Evolutionary conservation across 1,140 invertebrate genomes (phyloP), one percentile per base, ranked within the genome.

Genomic region (Colletes gigas): DNA sequence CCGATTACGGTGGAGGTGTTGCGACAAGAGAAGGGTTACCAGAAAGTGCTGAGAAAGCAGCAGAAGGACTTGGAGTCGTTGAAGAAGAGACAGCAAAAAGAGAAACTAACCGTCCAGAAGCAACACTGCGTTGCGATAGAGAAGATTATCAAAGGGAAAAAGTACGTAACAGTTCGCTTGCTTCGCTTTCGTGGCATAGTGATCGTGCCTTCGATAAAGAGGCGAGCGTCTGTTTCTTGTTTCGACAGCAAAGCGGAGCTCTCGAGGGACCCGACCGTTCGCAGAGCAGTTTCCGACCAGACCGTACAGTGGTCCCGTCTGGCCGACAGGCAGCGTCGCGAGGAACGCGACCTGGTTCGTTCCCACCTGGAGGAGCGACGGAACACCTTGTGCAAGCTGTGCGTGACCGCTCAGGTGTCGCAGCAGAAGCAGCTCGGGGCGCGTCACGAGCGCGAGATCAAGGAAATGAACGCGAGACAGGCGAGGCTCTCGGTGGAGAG

Each of bases 401-500:
- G 99, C 95, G 95, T 97, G 85, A 93, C 96, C 3, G 96, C 97
- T 30, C 99, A 99, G 90, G 93, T 95, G 44, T 94, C 94, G 4
- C 99, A 99, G 92, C 95, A 98, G 89, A 98, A 99, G 90, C 97
- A 98, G 90, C 93, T 99, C 5, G 97, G 98, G 88, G 96, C 95
- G 14, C 97, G 97, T 90, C 97, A 99, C 93, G 98, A 99, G 88
- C 95, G 97, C 71, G 99, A 99, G 90, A 96, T 98, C 84, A 99
- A 99, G 93, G 99, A 99, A 81, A 96, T 99, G 95, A 99, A 99
- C 91, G 95, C 97, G 0, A 95, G 96, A 67, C 99, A 99, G 93
- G 98, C 99, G 0, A 99, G 98, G 93, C 95, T 98, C 78, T 99
- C 98, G 17, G 98, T 99, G 69, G 99, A 99, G 90, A 99, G 98